phyloP scores from a whole-genome alignment of 2,888 invertebrate species.

The Athalia rosae region DNA sequence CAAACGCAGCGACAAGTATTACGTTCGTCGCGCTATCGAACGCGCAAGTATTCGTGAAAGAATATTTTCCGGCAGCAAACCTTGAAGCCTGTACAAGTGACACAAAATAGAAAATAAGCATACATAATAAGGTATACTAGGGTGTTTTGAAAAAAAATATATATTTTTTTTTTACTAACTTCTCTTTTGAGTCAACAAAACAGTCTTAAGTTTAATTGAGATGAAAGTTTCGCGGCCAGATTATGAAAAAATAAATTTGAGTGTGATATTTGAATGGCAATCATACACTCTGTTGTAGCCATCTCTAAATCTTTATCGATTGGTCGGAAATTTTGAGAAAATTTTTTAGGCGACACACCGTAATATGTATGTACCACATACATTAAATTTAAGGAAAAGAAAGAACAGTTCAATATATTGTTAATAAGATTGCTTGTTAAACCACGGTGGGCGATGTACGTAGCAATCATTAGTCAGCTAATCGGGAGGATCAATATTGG shows the following conservation, averaged over 20 bases:
- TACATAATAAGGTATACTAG: not conserved
- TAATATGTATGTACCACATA: not conserved
- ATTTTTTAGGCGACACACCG: too few species aligned
- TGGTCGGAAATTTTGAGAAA: too few species aligned
- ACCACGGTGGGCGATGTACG: not conserved
- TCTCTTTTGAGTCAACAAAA: too few species aligned
- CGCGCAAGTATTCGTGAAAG: slow-evolving; percentile 8
- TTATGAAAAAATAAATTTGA: too few species aligned
- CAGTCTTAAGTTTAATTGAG: too few species aligned
- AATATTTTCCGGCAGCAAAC: not conserved
- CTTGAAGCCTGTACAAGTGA: slow-evolving; percentile 23
- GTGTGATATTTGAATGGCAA: too few species aligned
- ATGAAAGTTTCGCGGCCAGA: too few species aligned
- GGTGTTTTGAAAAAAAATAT: too few species aligned
- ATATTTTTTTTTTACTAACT: too few species aligned
- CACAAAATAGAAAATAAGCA: not conserved
- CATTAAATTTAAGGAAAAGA: slow-evolving; percentile 3
- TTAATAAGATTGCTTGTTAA: slow-evolving; percentile 4
- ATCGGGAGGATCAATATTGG: not conserved
- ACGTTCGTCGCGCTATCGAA: not conserved
- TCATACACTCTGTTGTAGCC: too few species aligned
- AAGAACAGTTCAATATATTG: not conserved
- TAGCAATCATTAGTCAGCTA: not conserved
- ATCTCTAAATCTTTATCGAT: too few species aligned
- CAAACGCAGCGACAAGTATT: slow-evolving; percentile 9